A percentile compares a stretch with the other conserved stretches of the same genome.
Evolutionary conservation across 2,113 vertebrate genomes (phyloP).

Genomic region (Montifringilla adamsi): DNA sequence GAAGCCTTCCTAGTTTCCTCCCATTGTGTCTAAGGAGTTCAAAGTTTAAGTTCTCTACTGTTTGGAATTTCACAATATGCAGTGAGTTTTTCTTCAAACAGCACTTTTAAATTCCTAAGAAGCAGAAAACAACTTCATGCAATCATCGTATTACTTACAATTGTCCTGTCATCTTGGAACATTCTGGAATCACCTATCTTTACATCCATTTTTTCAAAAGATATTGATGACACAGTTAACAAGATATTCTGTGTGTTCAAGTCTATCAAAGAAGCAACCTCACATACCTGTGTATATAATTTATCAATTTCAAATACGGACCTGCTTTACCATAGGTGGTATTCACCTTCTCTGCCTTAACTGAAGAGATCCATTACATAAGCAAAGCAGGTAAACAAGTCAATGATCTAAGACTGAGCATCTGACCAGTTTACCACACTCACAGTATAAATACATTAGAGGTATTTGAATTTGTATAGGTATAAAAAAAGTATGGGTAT

Average conservation of each 20-base stretch:
- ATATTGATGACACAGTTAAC: not conserved
- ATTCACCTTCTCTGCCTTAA: not conserved
- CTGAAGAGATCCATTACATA: not conserved
- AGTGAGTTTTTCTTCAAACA: not conserved
- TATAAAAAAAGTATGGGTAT: not conserved
- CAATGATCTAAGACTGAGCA: not conserved
- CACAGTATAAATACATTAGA: not conserved
- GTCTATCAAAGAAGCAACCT: not conserved
- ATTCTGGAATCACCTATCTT: not conserved
- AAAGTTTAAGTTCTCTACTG: not conserved
- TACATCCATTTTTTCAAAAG: not conserved
- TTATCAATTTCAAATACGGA: not conserved
- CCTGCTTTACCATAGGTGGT: not conserved
- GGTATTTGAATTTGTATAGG: not conserved
- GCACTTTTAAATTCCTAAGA: not conserved
- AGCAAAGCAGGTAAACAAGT: not conserved
- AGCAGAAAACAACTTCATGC: not conserved
- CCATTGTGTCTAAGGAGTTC: not conserved
- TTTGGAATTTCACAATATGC: not conserved
- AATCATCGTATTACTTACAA: not conserved
- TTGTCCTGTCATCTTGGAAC: not conserved
- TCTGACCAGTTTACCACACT: not conserved
- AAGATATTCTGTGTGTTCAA: not conserved
- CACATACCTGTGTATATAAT: not conserved
- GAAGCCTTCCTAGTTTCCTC: not conserved